Evolutionary conservation across 2,113 vertebrate genomes (phyloP), one percentile per base, ranked within the genome.

Genomic region (Zosterops borbonicus): DNA sequence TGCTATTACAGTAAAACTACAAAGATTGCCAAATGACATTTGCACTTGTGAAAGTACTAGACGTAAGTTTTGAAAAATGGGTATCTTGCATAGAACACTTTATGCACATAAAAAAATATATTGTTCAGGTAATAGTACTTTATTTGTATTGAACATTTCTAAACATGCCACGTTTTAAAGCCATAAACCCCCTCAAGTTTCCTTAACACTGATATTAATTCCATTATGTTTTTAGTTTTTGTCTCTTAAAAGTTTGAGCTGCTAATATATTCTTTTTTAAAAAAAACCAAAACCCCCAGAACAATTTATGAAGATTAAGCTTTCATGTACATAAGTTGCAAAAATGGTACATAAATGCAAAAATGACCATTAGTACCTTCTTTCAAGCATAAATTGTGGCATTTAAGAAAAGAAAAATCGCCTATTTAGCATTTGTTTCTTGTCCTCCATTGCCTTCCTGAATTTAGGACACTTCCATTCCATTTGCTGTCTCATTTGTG

Each of bases 251-350:
- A 71, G 42, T 31, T 63, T 55, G 17, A 86, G 9, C 11, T 73
- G 42, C 11, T 46, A 41, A 4, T 50, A 13, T 55, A 23, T 37
- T 53, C 16, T 64, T 15, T 49, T 50, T 14, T 14, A 27, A 50
- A 3, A 21, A 47, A 56, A 42, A 8, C 2, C 21, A 4, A 67
- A 49, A 1, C 11, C 5, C 6, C 9, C 1, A 24, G 56, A 47
- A 2, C 27, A 44, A 3, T 19, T 46, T 29, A 41, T 74, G 27
- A 58, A 78, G 70, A 70, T 58, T 15, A 14, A 21, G 28, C 28
- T 46, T 59, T 46, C 33, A 35, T 76, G 2, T 68, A 46, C 7
- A 13, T 52, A 35, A 50, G 17, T 46, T 79, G 58, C 35, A 70
- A 81, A 85, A 85, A 41, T 29, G 33, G 19, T 84, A 39, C 39